Base-by-base conservation (phyloP, 2,113 vertebrate species). In the Gorsachius goisagi region DNA sequence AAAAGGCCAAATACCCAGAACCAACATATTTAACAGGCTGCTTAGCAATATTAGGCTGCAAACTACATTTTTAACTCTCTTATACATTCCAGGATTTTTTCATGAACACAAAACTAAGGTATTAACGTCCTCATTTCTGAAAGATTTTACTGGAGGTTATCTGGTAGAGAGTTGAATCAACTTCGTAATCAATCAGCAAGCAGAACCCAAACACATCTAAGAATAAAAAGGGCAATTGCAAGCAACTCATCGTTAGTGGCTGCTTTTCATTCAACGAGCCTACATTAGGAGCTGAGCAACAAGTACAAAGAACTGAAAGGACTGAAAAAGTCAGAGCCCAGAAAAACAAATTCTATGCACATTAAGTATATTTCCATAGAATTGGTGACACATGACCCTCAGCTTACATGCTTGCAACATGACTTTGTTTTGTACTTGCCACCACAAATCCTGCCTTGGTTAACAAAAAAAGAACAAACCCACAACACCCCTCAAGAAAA, bases 331-430 rank as follows among this genome's bases (percentile, higher is more conserved):
- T 39, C 56, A 58, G 52, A 79, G 27, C 24, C 45, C 45, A 84
- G 41, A 88, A 79, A 95, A 62, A 59, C 26, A 23, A 84, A 32
- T 49, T 82, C 21, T 59, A 7, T 33, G 7, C 33, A 37, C 0
- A 1, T 37, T 39, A 88, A 71, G 17, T n/a, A 10, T 5, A 80
- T n/a, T 6, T 62, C 32, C 63, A 69, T 14, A 74, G n/a, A 63
- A 73, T 0, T 67, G 30, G 11, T 63, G 45, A 87, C 20, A 74
- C 9, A n/a, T 0, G 2, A 17, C 11, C 22, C 58, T 45, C 60
- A 82, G 6, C 7, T 41, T 50, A 35, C 19, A 15, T 3, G 20
- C 20, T 66, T 71, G 41, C 1, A 2, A 67, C 4, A 11, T 5
- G 49, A 74, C 30, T 69, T 88, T 21, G 24, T 37, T 64, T 50